phyloP scores from a whole-genome alignment of 2,888 invertebrate species.

The Mesorhabditis belari region DNA sequence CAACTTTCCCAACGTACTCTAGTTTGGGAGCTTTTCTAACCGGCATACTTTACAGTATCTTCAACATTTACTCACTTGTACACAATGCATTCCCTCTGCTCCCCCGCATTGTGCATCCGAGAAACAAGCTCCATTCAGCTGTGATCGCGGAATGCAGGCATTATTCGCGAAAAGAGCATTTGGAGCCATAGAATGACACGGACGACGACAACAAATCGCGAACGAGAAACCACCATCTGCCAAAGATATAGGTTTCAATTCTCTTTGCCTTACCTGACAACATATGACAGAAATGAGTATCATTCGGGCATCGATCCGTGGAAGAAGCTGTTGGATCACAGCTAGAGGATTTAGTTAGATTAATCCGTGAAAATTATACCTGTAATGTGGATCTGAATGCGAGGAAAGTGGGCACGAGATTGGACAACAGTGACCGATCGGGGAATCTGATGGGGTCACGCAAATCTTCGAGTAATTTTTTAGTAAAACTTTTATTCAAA shows the following conservation, averaged over 20 bases:
- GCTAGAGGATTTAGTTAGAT: no score
- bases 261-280: slow-evolving; percentile 30
- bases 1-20: no score
- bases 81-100: slow-evolving; percentile 51
- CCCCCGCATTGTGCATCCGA: slow-evolving; percentile 50
- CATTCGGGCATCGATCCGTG: slow-evolving; percentile 38
- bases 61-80: slow-evolving; percentile 15
- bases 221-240: slow-evolving; percentile 38
- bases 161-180: slow-evolving; percentile 51
- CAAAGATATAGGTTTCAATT: no score
- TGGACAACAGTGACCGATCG: slow-evolving; percentile 51
- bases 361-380: no score
- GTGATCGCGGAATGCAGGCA: slow-evolving; percentile 47
- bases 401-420: slow-evolving; percentile 47
- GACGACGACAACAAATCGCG: slow-evolving; percentile 50
- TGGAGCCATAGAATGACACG: slow-evolving; percentile 51
- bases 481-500: no score
- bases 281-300: slow-evolving; percentile 51
- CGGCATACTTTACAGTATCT: no score
- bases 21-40: no score
- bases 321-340: slow-evolving; percentile 29
- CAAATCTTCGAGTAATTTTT: slow-evolving; percentile 15
- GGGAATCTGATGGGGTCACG: slow-evolving; percentile 44
- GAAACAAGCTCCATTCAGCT: slow-evolving; percentile 43
- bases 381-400: slow-evolving; percentile 33